Conservation (phyloP, 2,888 invertebrate genomes). For the Neocrepidodera transversa region DNA sequence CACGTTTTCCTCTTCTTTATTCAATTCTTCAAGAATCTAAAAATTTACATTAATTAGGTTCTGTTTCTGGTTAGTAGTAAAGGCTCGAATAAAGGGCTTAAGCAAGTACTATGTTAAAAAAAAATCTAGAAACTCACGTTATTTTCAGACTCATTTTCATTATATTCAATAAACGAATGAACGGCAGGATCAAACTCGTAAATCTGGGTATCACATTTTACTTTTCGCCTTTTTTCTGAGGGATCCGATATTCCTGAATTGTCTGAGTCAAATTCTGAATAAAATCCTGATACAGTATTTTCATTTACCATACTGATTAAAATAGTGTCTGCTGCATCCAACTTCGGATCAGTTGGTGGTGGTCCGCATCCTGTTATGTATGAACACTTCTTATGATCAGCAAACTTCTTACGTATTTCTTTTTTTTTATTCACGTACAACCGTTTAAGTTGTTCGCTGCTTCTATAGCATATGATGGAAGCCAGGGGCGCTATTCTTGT, state of each 20-base stretch:
- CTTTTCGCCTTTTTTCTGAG: slow-evolving; percentile 1
- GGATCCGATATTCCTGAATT: slow-evolving; percentile 1
- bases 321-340: slow-evolving; percentile 1
- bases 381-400: neutral
- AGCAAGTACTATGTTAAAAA: slow-evolving; percentile 2
- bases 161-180: neutral
- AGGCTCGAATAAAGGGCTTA: neutral
- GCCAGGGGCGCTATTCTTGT: too few relatives aligned
- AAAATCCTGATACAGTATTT: slow-evolving; percentile 4
- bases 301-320: slow-evolving; percentile 3
- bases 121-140: slow-evolving; percentile 9
- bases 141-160: too few relatives aligned
- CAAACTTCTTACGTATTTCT: slow-evolving; percentile 3
- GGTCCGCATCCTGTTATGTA: slow-evolving; percentile 5
- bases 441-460: slow-evolving; percentile 1
- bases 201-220: slow-evolving; percentile 1
- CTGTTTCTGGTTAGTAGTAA: slow-evolving; percentile 1
- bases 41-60: neutral
- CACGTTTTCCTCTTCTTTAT: slow-evolving; percentile 3
- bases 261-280: slow-evolving; percentile 4
- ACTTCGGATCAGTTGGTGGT: slow-evolving; percentile 5
- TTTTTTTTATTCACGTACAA: slow-evolving; percentile 2
- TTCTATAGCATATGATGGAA: slow-evolving; percentile 1
- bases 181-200: slow-evolving; percentile 2
- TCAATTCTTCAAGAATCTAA: neutral